Conservation (phyloP, 2,113 vertebrate genomes). For the Cololabis saira region DNA sequence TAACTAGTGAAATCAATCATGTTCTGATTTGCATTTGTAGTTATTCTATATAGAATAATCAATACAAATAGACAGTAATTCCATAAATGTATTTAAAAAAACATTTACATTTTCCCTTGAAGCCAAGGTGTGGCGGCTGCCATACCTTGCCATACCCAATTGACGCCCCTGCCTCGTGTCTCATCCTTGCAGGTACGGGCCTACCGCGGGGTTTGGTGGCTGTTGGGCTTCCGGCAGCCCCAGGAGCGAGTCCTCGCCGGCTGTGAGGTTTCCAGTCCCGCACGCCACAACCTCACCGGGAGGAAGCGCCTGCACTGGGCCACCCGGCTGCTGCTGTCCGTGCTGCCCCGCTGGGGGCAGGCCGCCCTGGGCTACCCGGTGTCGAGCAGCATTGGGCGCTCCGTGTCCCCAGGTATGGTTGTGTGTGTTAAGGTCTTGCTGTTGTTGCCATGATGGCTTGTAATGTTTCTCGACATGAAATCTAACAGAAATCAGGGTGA, state of each 20-base stretch:
- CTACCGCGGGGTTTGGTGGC: conserved; percentile 70
- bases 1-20: no score
- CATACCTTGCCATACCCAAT: no score
- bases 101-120: no score
- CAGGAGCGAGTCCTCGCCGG: not conserved
- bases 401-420: conserved; percentile 75
- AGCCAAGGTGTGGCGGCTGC: no score
- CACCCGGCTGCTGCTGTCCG: conserved; percentile 65
- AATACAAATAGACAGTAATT: no score
- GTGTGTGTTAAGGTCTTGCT: no score
- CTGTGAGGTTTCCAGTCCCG: conserved; percentile 7
- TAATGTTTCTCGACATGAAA: no score
- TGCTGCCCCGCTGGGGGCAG: conserved; percentile 78
- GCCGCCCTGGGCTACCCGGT: conserved; percentile 75
- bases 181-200: conserved; percentile 53
- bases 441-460: no score
- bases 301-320: conserved; percentile 72
- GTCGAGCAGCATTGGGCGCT: conserved; percentile 66
- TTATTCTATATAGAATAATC: no score
- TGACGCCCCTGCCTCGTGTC: no score
- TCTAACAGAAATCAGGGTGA: conserved; percentile 74
- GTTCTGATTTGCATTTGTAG: no score
- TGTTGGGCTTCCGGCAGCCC: conserved; percentile 64
- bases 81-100: no score
- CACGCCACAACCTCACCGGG: conserved; percentile 53